These are phyloP conservation scores for Ifrita kowaldi DNA, from an alignment of 2,113 vertebrate species.

Conservation along the genomic window DNA sequence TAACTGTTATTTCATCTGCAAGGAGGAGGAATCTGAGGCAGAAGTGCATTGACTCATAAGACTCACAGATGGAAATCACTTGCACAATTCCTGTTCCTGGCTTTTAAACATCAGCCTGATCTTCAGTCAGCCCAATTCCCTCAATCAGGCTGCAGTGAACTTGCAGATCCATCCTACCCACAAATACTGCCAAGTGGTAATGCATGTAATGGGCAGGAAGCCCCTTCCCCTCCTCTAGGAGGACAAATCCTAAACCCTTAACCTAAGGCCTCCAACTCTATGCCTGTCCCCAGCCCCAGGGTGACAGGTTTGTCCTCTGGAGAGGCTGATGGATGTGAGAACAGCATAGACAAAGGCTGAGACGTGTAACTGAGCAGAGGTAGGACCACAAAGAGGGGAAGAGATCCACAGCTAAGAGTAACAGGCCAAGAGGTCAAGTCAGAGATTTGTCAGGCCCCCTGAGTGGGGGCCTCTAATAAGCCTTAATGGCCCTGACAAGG, in stretches of 20 bases:
- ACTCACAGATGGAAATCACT: neutral
- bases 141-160: neutral
- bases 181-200: neutral
- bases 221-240: neutral
- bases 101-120: neutral
- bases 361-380: rapidly evolving
- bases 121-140: neutral
- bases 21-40: neutral
- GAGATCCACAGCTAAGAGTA: neutral
- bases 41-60: neutral
- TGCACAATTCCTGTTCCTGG: neutral
- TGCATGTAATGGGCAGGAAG: neutral
- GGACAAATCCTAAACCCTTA: neutral
- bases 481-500: neutral
- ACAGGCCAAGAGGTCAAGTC: neutral
- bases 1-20: neutral
- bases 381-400: neutral
- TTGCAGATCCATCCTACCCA: neutral
- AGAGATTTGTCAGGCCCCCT: neutral
- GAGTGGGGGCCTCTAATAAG: neutral
- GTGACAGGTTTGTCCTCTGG: neutral
- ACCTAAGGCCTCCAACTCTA: neutral
- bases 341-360: neutral
- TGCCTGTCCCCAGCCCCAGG: neutral
- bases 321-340: neutral